Evolutionary conservation across 2,113 vertebrate genomes (phyloP).

Genomic region (pig (Sus scrofa)): T2T-Sscrofa CM000824.6:201081001-201081500

Average conservation of each 20-base stretch:
- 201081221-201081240: background rate
- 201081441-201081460: background rate
- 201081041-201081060: conserved; percentile 51
- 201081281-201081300: background rate
- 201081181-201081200: background rate
- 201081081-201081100: background rate
- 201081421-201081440: background rate
- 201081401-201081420: background rate
- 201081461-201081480: background rate
- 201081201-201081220: background rate
- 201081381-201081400: background rate
- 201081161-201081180: background rate
- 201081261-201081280: background rate
- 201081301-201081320: background rate
- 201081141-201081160: background rate
- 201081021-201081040: background rate
- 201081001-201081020: conserved; percentile 57
- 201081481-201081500: background rate
- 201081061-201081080: background rate
- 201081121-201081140: background rate
- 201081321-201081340: background rate
- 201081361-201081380: background rate
- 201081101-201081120: background rate
- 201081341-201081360: background rate
- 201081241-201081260: background rate